Percentiles rank a stretch among this genome's conserved stretches.
These are phyloP conservation scores for Opisthograptis luteolata DNA, from an alignment of 2,888 invertebrate species.

Conservation along the genomic window DNA sequence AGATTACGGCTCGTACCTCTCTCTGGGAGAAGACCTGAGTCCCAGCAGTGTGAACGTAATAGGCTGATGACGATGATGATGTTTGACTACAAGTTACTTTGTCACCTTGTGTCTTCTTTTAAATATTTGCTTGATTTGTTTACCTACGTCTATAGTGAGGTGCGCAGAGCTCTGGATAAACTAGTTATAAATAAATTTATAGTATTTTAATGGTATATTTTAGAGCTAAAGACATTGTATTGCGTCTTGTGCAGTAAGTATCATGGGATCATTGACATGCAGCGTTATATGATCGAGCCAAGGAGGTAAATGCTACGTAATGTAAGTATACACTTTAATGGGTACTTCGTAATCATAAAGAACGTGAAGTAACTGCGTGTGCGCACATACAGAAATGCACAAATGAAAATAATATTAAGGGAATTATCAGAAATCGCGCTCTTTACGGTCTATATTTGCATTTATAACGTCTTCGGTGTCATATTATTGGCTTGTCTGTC, in stretches of 20 bases:
- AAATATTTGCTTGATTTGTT: no score
- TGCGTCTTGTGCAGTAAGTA: slow-evolving; percentile 1
- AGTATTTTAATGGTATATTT: neutral
- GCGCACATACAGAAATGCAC: slow-evolving; percentile 28
- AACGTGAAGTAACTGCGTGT: slow-evolving; percentile 26
- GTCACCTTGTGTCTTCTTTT: no score
- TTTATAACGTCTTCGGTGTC: slow-evolving; percentile 36
- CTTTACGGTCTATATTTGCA: slow-evolving; percentile 38
- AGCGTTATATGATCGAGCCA: slow-evolving; percentile 13
- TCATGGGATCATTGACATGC: slow-evolving; percentile 26
- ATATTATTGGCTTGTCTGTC: slow-evolving; percentile 26
- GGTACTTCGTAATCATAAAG: slow-evolving; percentile 31
- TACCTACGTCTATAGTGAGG: no score
- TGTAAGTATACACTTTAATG: slow-evolving; percentile 36
- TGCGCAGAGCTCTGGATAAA: no score
- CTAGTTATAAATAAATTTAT: neutral
- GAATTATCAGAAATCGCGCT: slow-evolving; percentile 35
- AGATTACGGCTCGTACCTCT: no score
- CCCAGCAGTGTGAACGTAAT: no score
- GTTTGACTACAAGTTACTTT: no score
- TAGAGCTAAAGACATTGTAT: neutral
- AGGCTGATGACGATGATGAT: no score
- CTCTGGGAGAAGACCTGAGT: no score
- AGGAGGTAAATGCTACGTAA: slow-evolving; percentile 36
- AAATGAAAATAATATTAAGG: slow-evolving; percentile 30